Evolutionary conservation across 2,888 invertebrate genomes (phyloP).

Genomic region (Galerucella calmariensis): DNA sequence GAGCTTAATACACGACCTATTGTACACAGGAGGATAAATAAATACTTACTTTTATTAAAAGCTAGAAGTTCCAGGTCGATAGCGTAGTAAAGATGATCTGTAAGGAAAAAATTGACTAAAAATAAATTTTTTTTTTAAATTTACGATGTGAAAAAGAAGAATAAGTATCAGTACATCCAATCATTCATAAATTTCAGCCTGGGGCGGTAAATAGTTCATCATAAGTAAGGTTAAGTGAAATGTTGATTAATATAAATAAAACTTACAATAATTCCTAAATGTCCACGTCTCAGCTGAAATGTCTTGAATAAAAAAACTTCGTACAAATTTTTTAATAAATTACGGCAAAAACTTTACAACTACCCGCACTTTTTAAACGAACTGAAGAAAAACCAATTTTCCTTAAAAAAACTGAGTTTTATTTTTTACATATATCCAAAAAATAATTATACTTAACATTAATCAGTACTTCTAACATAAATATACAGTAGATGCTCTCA

Average conservation of each 20-base stretch:
- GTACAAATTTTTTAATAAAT: neutral
- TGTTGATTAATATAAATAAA: neutral
- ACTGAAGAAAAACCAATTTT: slow-evolving; percentile 38
- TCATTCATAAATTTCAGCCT: slow-evolving; percentile 35
- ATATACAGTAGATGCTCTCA: slow-evolving; percentile 29
- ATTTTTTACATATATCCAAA: slow-evolving; percentile 42
- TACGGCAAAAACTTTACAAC: neutral
- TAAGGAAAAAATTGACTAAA: too few species aligned
- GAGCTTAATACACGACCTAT: too few species aligned
- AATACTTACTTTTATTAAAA: too few species aligned
- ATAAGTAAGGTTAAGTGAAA: neutral
- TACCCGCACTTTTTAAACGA: too few species aligned
- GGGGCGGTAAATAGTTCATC: slow-evolving; percentile 46
- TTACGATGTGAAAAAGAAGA: neutral
- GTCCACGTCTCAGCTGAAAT: neutral
- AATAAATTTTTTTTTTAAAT: too few species aligned
- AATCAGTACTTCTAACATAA: slow-evolving; percentile 46
- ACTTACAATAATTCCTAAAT: neutral
- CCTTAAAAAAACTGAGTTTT: slow-evolving; percentile 43
- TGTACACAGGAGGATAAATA: too few species aligned
- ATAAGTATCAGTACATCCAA: slow-evolving; percentile 16
- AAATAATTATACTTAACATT: slow-evolving; percentile 48
- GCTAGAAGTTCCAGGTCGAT: too few species aligned
- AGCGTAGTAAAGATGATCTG: too few species aligned
- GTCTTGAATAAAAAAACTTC: neutral